Evolutionary conservation across 2,113 vertebrate genomes (phyloP).

Genomic region (Protobothrops flavoviridis): DNA sequence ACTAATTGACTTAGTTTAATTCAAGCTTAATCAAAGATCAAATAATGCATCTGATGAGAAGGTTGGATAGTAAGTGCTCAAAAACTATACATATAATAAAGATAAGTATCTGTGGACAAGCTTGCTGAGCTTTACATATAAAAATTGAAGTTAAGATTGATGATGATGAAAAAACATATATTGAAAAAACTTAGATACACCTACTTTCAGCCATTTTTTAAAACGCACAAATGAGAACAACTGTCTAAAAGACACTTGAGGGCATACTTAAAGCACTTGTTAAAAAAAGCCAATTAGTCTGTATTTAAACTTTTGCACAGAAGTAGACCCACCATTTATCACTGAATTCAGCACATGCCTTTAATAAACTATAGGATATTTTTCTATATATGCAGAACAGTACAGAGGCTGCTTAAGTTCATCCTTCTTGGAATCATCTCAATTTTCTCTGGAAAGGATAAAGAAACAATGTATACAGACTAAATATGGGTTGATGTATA

Average conservation of each 20-base stretch:
- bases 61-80: background rate
- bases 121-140: background rate
- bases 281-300: background rate
- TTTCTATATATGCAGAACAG: background rate
- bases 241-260: background rate
- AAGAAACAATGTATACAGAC: background rate
- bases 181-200: background rate
- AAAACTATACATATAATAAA: background rate
- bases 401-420: conserved; percentile 2
- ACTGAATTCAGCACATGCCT: background rate
- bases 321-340: background rate
- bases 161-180: background rate
- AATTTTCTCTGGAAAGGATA: conserved; percentile 1
- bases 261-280: background rate
- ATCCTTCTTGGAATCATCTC: background rate
- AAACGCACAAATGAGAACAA: background rate
- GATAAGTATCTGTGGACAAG: background rate
- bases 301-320: conserved; percentile 24
- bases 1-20: background rate
- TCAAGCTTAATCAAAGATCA: background rate
- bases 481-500: conserved; percentile 18
- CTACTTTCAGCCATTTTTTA: background rate
- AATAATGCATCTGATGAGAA: background rate
- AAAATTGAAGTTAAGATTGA: background rate
- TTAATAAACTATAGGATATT: conserved; percentile 2